Evolutionary conservation across 2,797 vertebrate species (phyloP), one percentile per base, ranked within the genome.

Genomic region (Parambassis ranga): DNA sequence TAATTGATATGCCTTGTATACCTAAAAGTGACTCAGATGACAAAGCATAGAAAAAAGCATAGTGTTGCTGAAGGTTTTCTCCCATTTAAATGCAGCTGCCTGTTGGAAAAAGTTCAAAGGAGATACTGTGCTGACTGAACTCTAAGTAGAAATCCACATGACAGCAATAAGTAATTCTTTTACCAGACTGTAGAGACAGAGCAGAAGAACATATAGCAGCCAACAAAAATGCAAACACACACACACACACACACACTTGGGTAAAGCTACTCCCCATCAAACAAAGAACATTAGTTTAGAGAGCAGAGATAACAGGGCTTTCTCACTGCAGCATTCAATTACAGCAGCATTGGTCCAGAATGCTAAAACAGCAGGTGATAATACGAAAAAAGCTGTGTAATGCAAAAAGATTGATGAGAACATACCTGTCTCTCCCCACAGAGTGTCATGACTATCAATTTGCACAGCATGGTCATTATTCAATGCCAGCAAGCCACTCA

Each of bases 341-440:
- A 71, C 38, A 48, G 50, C 48, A n/a, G 50, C 4, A 15, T n/a
- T 36, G 56, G 77, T 52, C 63, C 59, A 38, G 65, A 79, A 81
- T 81, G 65, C 73, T 68, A 73, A 82, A 77, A 58, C 82, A 78
- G 72, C 47, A 62, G 79, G 74, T 53, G 65, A 81, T 67, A 59
- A 82, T 68, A 75, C 58, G n/a, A 41, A 51, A 55, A 43, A 43
- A 75, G 53, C n/a, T 16, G 15, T 26, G 35, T 63, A 81, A 75
- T 55, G 65, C 66, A 55, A 70, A 82, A 71, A 77, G 81, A 80
- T 81, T 68, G 87, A 88, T 84, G 82, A 72, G 85, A 59, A 89
- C 83, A 70, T 96, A 99, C 98, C 96, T 94, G 97, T 99, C 93
- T 99, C 98, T 91, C 98, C 98, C 98, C 98, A 99, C 81, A 98